phyloP scores from a whole-genome alignment of 2,113 vertebrate species.

The Hippocampus mohnikei region DNA sequence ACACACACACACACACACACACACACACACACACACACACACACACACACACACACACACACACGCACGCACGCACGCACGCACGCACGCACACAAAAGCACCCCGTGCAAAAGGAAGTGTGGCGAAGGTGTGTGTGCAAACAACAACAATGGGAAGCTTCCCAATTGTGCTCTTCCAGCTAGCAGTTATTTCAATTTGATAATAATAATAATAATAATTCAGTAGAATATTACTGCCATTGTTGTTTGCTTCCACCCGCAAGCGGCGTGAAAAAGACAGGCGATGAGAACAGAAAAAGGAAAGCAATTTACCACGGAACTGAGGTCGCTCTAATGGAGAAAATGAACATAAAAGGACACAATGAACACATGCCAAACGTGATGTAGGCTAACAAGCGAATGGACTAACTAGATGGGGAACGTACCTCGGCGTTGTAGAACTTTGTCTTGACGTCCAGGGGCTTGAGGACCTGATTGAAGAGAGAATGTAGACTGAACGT shows the following conservation, averaged over 20 bases:
- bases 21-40: neutral
- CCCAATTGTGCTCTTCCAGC: neutral
- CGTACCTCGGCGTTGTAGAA: slow-evolving; percentile 98
- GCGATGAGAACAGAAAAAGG: slow-evolving; percentile 85
- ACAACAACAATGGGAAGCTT: slow-evolving; percentile 33
- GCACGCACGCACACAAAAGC: neutral
- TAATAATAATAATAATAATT: neutral
- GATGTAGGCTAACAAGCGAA: slow-evolving; percentile 62
- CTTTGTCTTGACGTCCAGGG: slow-evolving; percentile 97
- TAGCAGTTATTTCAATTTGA: neutral
- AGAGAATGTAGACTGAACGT: slow-evolving; percentile 75
- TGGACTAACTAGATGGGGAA: slow-evolving; percentile 18
- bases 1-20: neutral
- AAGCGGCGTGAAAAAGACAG: slow-evolving; percentile 49
- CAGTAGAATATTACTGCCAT: neutral
- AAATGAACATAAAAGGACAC: slow-evolving; percentile 85
- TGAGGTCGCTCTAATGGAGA: slow-evolving; percentile 99
- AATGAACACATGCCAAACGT: slow-evolving; percentile 92
- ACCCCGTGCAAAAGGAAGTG: slow-evolving; percentile 48
- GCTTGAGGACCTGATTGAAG: slow-evolving; percentile 92
- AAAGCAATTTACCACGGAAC: slow-evolving; percentile 97
- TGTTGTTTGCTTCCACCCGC: neutral
- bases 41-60: neutral
- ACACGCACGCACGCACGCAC: neutral
- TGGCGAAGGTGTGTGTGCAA: slow-evolving; percentile 49